A percentile compares a stretch with the other conserved stretches of the same genome.
phyloP scores from a whole-genome alignment of 2,797 vertebrate species.

The Schizopygopsis malacanthus region DNA sequence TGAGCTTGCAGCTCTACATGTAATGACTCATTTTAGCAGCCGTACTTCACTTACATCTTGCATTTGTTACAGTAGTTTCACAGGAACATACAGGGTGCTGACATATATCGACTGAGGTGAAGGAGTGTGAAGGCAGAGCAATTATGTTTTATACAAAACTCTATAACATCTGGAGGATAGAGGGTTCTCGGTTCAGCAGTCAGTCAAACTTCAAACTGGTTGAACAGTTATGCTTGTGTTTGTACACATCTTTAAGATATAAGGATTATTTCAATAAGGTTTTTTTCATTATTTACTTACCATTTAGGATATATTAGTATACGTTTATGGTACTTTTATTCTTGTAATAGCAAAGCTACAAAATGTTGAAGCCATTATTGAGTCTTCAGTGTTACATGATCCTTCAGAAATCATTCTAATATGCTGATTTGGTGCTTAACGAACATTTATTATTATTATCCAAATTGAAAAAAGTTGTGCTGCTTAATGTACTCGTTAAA shows the following conservation, averaged over 20 bases:
- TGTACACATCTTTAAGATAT: neutral
- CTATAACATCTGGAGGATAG: neutral
- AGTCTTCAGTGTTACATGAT: too few species aligned
- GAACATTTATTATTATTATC: too few species aligned
- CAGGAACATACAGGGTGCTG: neutral
- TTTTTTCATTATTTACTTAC: neutral
- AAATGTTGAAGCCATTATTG: too few species aligned
- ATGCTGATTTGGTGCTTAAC: too few species aligned
- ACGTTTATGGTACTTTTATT: neutral
- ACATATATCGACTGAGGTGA: neutral
- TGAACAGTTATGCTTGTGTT: neutral
- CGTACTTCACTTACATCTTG: neutral
- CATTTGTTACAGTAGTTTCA: constrained; percentile 8
- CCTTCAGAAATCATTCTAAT: too few species aligned
- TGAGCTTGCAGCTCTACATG: neutral
- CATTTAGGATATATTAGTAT: neutral
- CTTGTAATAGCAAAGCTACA: too few species aligned
- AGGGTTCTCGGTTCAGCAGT: neutral
- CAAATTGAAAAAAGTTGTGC: too few species aligned
- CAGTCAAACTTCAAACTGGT: neutral
- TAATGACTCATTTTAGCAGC: constrained; percentile 22
- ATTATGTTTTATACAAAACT: neutral
- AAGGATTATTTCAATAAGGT: neutral
- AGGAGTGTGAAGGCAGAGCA: neutral
- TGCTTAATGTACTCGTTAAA: neutral